Conservation (phyloP, 2,113 vertebrate genomes). For the Empidonax traillii region DNA sequence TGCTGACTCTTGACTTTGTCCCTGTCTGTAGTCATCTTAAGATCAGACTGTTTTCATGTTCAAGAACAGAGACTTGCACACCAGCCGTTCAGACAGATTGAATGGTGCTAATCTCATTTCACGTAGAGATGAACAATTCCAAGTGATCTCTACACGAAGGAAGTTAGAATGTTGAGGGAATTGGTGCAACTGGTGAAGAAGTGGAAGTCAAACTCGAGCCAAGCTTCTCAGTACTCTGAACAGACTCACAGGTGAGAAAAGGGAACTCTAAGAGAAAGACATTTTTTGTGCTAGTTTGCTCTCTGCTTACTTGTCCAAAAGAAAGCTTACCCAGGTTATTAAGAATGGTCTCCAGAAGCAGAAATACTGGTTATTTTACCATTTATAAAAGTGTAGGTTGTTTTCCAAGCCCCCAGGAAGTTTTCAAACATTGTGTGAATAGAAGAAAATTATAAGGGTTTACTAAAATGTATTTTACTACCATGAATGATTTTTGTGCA, state of each 20-base stretch:
- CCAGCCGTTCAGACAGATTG: not conserved
- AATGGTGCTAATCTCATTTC: not conserved
- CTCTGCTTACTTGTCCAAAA: not conserved
- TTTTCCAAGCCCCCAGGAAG: not conserved
- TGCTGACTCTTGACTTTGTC: not conserved
- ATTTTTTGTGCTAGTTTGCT: not conserved
- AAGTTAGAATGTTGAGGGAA: not conserved
- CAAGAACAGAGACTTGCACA: not conserved
- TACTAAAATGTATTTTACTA: not conserved
- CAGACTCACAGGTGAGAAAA: not conserved
- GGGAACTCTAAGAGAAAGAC: not conserved
- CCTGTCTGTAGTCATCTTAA: not conserved
- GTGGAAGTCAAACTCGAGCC: not conserved
- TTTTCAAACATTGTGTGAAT: not conserved
- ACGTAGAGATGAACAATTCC: not conserved
- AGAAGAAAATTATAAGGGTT: not conserved
- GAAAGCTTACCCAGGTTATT: not conserved
- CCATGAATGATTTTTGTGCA: not conserved
- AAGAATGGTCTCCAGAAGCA: not conserved
- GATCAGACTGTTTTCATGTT: not conserved
- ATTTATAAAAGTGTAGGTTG: not conserved
- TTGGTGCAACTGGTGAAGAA: not conserved
- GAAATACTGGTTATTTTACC: not conserved
- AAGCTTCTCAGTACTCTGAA: not conserved
- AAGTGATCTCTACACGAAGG: not conserved